Evolutionary conservation across 2,888 invertebrate species (phyloP).

Genomic region (Furcula furcula): DNA sequence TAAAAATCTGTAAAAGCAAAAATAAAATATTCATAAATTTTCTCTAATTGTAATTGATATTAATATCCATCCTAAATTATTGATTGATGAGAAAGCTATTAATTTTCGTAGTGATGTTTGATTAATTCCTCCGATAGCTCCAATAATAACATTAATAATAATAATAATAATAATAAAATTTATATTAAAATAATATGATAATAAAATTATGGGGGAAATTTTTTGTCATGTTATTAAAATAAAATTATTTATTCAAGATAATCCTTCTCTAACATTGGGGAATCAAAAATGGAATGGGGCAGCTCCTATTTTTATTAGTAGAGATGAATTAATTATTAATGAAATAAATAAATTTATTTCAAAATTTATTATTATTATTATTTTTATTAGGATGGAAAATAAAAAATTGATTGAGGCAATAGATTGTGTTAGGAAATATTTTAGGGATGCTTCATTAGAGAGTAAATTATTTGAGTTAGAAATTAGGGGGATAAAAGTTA

Average conservation of each 20-base stretch:
- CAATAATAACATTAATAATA: slow-evolving; percentile 68
- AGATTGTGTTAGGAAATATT: slow-evolving; percentile 83
- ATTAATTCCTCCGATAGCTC: slow-evolving; percentile 77
- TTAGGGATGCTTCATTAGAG: slow-evolving; percentile 79
- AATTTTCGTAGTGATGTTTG: slow-evolving; percentile 81
- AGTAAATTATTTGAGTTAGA: slow-evolving; percentile 70
- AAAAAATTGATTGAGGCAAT: slow-evolving; percentile 80
- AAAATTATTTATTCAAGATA: slow-evolving; percentile 80
- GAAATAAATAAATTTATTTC: slow-evolving; percentile 45
- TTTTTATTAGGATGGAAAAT: slow-evolving; percentile 68
- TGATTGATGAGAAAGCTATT: slow-evolving; percentile 84
- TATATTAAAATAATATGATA: slow-evolving; percentile 69
- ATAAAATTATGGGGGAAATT: slow-evolving; percentile 82
- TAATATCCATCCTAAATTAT: slow-evolving; percentile 83
- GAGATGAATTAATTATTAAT: slow-evolving; percentile 58
- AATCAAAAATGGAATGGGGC: slow-evolving; percentile 83
- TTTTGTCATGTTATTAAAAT: slow-evolving; percentile 84
- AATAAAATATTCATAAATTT: slow-evolving; percentile 70
- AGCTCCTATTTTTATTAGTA: slow-evolving; percentile 81
- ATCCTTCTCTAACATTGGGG: slow-evolving; percentile 80
- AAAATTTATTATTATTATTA: slow-evolving; percentile 56
- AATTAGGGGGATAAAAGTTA: slow-evolving; percentile 83
- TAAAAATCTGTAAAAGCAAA: slow-evolving; percentile 68
- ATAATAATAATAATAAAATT: slow-evolving; percentile 66
- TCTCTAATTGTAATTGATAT: slow-evolving; percentile 65